Base-by-base conservation (phyloP, 2,888 invertebrate genomes). In the Andrena haemorrhoa region DNA sequence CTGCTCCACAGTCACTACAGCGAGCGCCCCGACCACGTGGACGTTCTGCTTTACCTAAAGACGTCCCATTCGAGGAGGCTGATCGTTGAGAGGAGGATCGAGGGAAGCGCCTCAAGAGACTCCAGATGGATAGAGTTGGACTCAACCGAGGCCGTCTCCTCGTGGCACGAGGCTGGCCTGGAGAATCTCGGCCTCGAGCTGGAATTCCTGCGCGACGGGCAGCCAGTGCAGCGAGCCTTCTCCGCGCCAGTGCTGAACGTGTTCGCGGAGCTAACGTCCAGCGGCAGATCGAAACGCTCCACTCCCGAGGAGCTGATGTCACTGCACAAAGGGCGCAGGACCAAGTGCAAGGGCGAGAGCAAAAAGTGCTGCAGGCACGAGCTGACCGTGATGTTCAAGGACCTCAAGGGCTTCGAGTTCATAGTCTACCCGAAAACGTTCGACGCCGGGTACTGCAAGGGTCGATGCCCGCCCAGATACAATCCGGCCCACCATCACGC, bases 401-500 rank as follows among this genome's bases (percentile, higher is more conserved):
- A 96, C 75, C 94, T 97, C 35, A 95, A 95, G 82, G 96, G 95
- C 29, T 95, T 96, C 90, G 95, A 95, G 83, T 96, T 95, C 87
- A 96, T 97, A 66, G 94, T 96, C 64, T 96, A 96, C 84, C 97
- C 97, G n/a, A 95, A 95, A 91, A 94, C 94, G 20, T 96, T 96
- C 91, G 96, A 97, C 91, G 96, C 96, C 0, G 96, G 96, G 16
- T 96, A 95, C 89, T 97, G 97, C 91, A 95, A 95, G 81, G 97
- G 97, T 3, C 94, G 96, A 64, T 97, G 97, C 90, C 96, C 96
- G 0, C 95, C 95, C 0, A 94, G 96, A 6, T 96, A 95, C 90
- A 96, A 96, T 91, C 96, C 96, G 12, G 96, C 96, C 1, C 96
- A 96, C 84, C 96, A 96, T 88, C 97, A 97, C 92, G 96, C 97